These are phyloP conservation scores for Megathymus violae DNA, from an alignment of 1,140 invertebrate species.

Conservation along the genomic window DNA sequence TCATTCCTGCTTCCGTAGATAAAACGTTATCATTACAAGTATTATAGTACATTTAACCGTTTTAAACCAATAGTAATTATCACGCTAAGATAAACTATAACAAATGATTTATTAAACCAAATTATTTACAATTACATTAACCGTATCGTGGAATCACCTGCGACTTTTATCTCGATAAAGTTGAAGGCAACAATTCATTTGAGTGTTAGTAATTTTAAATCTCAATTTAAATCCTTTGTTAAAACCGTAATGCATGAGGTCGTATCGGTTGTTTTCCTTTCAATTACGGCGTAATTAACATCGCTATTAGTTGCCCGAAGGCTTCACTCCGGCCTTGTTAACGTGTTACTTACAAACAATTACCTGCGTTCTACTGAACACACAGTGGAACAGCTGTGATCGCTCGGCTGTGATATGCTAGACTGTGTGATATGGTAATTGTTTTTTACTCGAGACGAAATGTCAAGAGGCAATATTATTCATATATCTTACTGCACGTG, in stretches of 20 bases:
- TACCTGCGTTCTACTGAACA: slow-evolving; percentile 43
- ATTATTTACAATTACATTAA: no score
- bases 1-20: no score
- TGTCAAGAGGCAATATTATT: no score
- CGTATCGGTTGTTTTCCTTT: slow-evolving; percentile 43
- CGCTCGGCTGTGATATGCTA: slow-evolving; percentile 25
- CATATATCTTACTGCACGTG: no score
- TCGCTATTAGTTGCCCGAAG: slow-evolving; percentile 45
- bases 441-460: slow-evolving; percentile 38
- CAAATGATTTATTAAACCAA: no score
- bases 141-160: no score
- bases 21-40: no score
- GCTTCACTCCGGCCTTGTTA: slow-evolving; percentile 53
- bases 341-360: slow-evolving; percentile 73
- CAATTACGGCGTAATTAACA: slow-evolving; percentile 50
- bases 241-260: slow-evolving; percentile 37
- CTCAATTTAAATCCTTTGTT: slow-evolving; percentile 6
- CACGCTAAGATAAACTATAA: no score
- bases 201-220: background rate
- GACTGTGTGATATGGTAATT: slow-evolving; percentile 50
- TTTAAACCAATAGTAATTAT: no score
- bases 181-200: background rate
- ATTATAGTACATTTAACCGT: no score
- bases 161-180: no score
- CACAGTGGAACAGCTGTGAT: slow-evolving; percentile 29